phyloP scores from a whole-genome alignment of 2,888 invertebrate species.

The Caenorhabditis sp. region DNA sequence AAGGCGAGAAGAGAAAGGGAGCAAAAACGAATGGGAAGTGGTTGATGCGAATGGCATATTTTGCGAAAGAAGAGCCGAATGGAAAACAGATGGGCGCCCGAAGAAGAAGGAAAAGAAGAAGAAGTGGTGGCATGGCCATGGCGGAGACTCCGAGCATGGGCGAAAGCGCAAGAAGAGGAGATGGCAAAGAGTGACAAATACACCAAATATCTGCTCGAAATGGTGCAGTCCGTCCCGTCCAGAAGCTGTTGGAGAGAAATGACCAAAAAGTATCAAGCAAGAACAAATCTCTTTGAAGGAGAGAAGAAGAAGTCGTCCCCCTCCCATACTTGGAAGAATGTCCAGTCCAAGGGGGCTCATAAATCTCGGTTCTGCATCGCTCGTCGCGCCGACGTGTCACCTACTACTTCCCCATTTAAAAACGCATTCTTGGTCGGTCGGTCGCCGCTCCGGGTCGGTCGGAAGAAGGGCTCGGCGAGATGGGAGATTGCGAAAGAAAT shows the following conservation, averaged over 20 bases:
- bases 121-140: no score
- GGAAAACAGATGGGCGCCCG: conserved; percentile 62
- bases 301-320: conserved; percentile 10
- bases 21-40: conserved; percentile 54
- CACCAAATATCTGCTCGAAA: conserved; percentile 59
- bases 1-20: conserved; percentile 16
- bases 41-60: conserved; percentile 61
- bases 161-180: conserved; percentile 34
- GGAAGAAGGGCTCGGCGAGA: no score
- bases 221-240: conserved; percentile 10
- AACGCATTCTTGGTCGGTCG: conserved; percentile 50
- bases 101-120: no score
- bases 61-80: conserved; percentile 58
- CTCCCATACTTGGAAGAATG: no score
- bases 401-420: conserved; percentile 58
- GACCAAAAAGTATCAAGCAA: conserved; percentile 56
- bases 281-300: conserved; percentile 41
- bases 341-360: conserved; percentile 53
- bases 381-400: conserved; percentile 54
- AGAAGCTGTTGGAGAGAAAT: conserved; percentile 17
- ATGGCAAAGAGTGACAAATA: conserved; percentile 60
- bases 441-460: conserved; percentile 5
- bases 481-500: conserved; percentile 3
- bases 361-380: conserved; percentile 56
- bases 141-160: conserved; percentile 42